Evolutionary conservation across 2,888 invertebrate genomes (phyloP).

Genomic region (Cataglyphis albicans): DNA sequence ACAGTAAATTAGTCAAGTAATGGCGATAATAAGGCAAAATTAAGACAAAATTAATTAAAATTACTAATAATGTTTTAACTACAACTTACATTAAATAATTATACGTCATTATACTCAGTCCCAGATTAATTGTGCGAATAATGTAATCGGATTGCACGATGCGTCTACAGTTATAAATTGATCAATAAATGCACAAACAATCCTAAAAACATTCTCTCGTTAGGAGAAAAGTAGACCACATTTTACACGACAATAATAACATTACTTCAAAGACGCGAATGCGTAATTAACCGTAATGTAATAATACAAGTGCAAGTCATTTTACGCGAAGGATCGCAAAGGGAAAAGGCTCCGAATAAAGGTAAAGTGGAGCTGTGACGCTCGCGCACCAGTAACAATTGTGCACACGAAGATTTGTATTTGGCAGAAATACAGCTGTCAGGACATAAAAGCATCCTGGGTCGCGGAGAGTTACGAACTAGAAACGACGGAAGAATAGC

Average conservation of each 20-base stretch:
- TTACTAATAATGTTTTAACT: neutral
- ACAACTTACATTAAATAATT: too few species aligned
- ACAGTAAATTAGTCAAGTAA: neutral
- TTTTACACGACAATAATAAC: neutral
- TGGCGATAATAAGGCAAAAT: neutral
- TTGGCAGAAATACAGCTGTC: conserved; percentile 37
- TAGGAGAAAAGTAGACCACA: too few species aligned
- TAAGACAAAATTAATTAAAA: neutral
- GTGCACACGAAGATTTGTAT: conserved; percentile 23
- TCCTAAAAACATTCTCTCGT: neutral
- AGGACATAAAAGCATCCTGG: conserved; percentile 11
- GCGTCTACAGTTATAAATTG: neutral
- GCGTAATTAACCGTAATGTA: neutral
- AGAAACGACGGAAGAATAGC: conserved; percentile 11
- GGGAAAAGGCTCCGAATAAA: neutral
- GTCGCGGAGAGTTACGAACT: conserved; percentile 5
- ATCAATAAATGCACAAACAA: neutral
- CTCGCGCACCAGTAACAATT: conserved; percentile 1
- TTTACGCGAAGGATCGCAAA: conserved; percentile 2
- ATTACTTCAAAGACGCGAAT: neutral
- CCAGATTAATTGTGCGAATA: neutral
- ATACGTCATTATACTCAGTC: neutral
- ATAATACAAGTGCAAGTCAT: neutral
- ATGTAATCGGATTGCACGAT: neutral
- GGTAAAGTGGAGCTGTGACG: neutral